Conservation (phyloP, 2,888 invertebrate genomes). For the Drosophila kambysellisi region DNA sequence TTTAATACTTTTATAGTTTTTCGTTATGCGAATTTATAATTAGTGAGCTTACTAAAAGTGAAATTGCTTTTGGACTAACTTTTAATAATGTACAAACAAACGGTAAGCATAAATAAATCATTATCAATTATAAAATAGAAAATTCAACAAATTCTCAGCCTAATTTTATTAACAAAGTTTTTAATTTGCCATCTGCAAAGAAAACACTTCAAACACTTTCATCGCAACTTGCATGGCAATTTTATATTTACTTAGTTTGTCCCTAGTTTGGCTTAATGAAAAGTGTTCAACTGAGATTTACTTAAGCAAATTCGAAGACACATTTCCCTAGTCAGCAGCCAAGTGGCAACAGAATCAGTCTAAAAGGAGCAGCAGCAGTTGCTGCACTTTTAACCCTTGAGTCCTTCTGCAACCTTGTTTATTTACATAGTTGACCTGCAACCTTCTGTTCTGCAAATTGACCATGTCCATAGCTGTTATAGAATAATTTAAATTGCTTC, state of each 20-base stretch:
- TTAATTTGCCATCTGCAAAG: constrained; percentile 14
- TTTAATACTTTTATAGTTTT: neutral
- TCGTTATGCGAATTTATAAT: constrained; percentile 2
- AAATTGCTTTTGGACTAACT: neutral
- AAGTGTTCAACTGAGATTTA: constrained; percentile 69
- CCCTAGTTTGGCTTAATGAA: constrained; percentile 55
- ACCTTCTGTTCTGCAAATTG: constrained; percentile 31
- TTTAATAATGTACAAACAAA: neutral
- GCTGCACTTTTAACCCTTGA: constrained; percentile 11
- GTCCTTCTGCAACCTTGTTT: constrained; percentile 37
- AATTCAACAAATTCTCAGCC: neutral
- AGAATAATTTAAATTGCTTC: constrained; percentile 37
- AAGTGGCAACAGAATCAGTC: neutral
- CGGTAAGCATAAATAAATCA: neutral
- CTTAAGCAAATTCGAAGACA: constrained; percentile 63
- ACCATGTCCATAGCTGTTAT: constrained; percentile 18
- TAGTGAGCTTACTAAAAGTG: neutral
- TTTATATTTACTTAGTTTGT: constrained; percentile 23
- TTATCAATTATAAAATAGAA: neutral
- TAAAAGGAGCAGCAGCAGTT: constrained; percentile 10
- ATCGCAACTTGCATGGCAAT: neutral
- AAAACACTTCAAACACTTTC: neutral
- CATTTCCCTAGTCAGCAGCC: constrained; percentile 46
- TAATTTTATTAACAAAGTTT: constrained; percentile 30
- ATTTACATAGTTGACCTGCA: constrained; percentile 31